Evolutionary conservation across 2,113 vertebrate genomes (phyloP).

Genomic region (Lampris megalopsis): DNA sequence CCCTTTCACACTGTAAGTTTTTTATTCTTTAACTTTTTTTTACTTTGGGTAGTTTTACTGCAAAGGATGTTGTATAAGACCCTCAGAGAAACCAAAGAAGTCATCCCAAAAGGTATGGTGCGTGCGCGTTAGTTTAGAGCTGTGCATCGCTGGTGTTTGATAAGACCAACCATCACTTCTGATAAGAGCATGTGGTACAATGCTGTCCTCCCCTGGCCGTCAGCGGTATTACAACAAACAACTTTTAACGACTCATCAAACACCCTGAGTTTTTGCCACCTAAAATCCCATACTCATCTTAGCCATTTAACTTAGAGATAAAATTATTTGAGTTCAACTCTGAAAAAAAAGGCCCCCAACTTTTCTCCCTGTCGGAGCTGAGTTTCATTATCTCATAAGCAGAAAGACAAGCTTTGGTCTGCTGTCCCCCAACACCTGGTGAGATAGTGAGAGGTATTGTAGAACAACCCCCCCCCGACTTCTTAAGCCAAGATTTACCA

Average conservation of each 20-base stretch:
- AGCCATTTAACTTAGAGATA: neutral
- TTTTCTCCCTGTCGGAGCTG: conserved; percentile 40
- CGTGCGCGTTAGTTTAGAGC: neutral
- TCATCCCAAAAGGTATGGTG: neutral
- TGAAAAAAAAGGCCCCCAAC: neutral
- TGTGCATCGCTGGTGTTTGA: neutral
- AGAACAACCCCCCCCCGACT: neutral
- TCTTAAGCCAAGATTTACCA: conserved; percentile 1
- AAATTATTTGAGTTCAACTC: neutral
- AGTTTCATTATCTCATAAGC: conserved; percentile 35
- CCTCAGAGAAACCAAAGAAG: neutral
- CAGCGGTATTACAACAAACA: neutral
- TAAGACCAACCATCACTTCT: neutral
- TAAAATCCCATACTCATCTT: neutral
- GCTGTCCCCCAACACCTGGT: conserved; percentile 57
- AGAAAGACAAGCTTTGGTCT: conserved; percentile 41
- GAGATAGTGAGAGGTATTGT: conserved; percentile 25
- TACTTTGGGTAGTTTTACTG: neutral
- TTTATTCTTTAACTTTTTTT: neutral
- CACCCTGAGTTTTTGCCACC: neutral
- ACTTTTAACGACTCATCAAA: neutral
- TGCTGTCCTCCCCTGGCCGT: conserved; percentile 58
- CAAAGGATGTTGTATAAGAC: neutral
- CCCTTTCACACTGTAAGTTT: conserved; percentile 76
- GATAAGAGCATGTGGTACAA: conserved; percentile 2